phyloP scores from a whole-genome alignment of 2,113 vertebrate species.

The Psammodynastes pulverulentus region DNA sequence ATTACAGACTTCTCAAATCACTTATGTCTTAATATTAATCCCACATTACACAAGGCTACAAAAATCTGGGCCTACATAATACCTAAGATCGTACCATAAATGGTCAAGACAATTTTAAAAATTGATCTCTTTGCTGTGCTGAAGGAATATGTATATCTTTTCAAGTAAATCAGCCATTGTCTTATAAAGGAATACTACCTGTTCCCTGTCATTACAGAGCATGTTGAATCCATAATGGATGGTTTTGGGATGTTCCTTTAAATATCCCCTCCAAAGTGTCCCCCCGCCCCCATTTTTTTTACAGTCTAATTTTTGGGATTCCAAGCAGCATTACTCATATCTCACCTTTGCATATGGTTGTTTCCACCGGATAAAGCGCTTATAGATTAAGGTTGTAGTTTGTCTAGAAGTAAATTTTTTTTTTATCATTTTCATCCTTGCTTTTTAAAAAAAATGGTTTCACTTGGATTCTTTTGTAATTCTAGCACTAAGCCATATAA shows the following conservation, averaged over 20 bases:
- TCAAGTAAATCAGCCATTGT: neutral
- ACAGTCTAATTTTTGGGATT: neutral
- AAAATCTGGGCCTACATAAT: neutral
- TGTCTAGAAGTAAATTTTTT: neutral
- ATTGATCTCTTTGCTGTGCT: neutral
- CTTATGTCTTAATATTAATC: neutral
- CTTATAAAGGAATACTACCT: neutral
- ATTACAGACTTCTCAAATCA: neutral
- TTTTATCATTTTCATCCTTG: neutral
- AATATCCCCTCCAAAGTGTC: neutral
- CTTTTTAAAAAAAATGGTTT: neutral
- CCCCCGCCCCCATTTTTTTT: no score
- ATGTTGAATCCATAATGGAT: neutral
- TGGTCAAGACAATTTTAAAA: neutral
- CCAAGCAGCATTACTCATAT: neutral
- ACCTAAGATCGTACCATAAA: neutral
- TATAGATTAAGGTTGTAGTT: neutral
- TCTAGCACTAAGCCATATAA: neutral
- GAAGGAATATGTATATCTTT: neutral
- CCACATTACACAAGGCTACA: neutral
- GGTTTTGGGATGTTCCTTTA: neutral
- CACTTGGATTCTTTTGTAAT: neutral
- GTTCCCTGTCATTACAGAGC: neutral
- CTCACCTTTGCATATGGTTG: neutral
- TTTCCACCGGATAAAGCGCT: neutral